These are phyloP conservation scores for Eretmocerus hayati DNA, from an alignment of 2,888 invertebrate genomes.

Conservation along the genomic window DNA sequence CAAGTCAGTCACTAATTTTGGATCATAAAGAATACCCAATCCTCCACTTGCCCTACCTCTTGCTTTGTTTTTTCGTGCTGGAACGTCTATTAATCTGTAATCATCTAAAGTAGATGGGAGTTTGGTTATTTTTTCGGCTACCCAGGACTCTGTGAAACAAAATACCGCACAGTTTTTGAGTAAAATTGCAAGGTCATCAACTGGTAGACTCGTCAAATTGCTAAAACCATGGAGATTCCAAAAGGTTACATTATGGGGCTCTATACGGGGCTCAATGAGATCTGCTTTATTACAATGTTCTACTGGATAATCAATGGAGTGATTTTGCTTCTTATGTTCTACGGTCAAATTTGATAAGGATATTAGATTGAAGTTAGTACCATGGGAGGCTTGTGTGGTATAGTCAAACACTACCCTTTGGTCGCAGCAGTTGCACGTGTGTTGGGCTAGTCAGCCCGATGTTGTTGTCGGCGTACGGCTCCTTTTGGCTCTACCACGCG, in stretches of 20 bases:
- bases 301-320: too few relatives aligned
- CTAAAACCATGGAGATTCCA: background rate
- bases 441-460: too few relatives aligned
- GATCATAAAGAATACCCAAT: background rate
- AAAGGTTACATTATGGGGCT: background rate
- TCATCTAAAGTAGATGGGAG: background rate
- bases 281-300: background rate
- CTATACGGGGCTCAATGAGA: background rate
- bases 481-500: too few relatives aligned
- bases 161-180: background rate
- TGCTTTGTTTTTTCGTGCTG: background rate
- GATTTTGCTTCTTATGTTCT: too few relatives aligned
- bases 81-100: background rate
- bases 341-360: too few relatives aligned
- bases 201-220: background rate
- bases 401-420: too few relatives aligned
- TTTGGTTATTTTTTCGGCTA: background rate
- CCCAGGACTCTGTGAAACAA: background rate
- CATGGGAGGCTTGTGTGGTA: too few relatives aligned
- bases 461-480: too few relatives aligned
- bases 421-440: too few relatives aligned
- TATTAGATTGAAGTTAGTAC: too few relatives aligned
- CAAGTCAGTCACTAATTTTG: background rate
- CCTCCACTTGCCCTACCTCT: background rate
- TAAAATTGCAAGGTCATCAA: background rate